Conservation (phyloP, 2,888 invertebrate species). For the Pardosa pseudoannulata region DNA sequence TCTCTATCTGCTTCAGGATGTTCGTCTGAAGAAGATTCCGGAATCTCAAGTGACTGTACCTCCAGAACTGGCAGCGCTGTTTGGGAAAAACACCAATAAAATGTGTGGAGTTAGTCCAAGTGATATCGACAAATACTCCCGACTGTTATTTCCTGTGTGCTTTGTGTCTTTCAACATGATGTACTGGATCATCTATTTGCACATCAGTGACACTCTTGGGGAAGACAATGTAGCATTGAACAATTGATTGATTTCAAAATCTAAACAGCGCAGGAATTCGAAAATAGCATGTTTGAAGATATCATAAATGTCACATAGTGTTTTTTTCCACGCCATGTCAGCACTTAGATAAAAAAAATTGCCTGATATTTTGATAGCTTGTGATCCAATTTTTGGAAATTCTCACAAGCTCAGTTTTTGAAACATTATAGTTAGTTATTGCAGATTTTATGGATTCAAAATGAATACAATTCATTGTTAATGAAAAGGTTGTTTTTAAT, state of each 20-base stretch:
- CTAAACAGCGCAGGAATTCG: constrained; percentile 31
- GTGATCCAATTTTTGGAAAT: constrained; percentile 7
- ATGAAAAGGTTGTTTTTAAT: constrained; percentile 25
- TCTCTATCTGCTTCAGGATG: constrained; percentile 70
- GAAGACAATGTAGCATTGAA: constrained; percentile 54
- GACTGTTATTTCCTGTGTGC: constrained; percentile 98
- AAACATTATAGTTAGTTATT: constrained; percentile 17
- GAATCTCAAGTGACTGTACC: constrained; percentile 66
- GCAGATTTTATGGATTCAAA: constrained; percentile 28
- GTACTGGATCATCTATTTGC: constrained; percentile 98
- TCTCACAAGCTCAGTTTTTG: not conserved
- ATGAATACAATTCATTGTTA: constrained; percentile 31
- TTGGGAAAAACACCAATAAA: constrained; percentile 90
- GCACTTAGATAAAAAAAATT: not conserved
- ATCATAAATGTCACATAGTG: not conserved
- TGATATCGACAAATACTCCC: constrained; percentile 99
- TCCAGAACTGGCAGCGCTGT: constrained; percentile 70
- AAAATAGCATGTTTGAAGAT: constrained; percentile 4
- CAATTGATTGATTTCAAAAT: constrained; percentile 45
- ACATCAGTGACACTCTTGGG: constrained; percentile 86
- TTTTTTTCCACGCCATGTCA: constrained; percentile 19
- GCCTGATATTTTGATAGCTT: constrained; percentile 14
- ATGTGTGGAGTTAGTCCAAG: constrained; percentile 93
- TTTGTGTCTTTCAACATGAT: constrained; percentile 99
- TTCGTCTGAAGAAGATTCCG: constrained; percentile 69